phyloP scores from a whole-genome alignment of 2,113 vertebrate genomes.

The Malurus elegans region DNA sequence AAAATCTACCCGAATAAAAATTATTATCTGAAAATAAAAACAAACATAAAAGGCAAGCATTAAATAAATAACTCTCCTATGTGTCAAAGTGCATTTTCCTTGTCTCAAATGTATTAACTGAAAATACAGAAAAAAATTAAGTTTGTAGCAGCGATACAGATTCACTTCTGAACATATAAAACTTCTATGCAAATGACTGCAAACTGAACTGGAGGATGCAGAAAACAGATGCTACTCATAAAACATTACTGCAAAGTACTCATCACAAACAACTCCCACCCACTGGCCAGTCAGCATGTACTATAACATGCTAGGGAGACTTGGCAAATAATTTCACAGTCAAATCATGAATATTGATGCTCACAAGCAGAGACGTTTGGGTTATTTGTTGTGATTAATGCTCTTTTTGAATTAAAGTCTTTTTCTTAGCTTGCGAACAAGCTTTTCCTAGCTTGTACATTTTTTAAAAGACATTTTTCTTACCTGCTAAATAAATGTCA shows the following conservation, averaged over 20 bases:
- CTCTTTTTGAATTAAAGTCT: background rate
- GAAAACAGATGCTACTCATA: constrained; percentile 50
- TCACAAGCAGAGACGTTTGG: constrained; percentile 14
- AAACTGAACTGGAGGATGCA: constrained; percentile 28
- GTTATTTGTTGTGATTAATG: constrained; percentile 37
- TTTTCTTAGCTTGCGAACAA: constrained; percentile 1
- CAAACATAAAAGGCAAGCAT: background rate
- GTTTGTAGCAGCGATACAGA: background rate
- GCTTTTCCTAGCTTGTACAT: background rate
- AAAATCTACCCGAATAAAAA: background rate
- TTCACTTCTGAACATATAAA: background rate
- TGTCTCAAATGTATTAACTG: background rate
- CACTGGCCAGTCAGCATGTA: constrained; percentile 36
- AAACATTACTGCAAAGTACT: constrained; percentile 40
- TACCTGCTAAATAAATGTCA: background rate
- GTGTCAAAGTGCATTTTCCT: background rate
- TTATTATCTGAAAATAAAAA: background rate
- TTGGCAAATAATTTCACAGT: constrained; percentile 32
- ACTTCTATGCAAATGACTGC: background rate
- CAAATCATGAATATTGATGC: constrained; percentile 28
- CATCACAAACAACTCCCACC: constrained; percentile 31
- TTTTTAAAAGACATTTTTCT: background rate
- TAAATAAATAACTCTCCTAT: background rate
- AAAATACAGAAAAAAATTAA: background rate
- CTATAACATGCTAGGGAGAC: constrained; percentile 5